Evolutionary conservation across 1,140 invertebrate species (phyloP).

Genomic region (Drosophila eugracilis): DNA sequence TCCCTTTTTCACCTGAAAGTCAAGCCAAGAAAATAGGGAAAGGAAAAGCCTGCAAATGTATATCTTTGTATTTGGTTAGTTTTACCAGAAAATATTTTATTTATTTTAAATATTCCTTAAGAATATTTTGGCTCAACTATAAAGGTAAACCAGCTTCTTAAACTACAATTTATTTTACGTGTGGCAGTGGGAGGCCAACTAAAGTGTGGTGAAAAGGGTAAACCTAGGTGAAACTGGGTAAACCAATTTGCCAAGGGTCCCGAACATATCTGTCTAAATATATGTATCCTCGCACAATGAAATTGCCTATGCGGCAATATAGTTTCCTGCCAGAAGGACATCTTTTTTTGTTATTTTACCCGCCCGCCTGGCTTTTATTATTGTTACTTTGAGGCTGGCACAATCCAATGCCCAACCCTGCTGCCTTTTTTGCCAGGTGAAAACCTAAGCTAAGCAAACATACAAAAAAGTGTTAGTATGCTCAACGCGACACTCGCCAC

Average conservation of each 20-base stretch:
- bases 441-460: slow-evolving; percentile 71
- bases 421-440: slow-evolving; percentile 55
- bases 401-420: slow-evolving; percentile 28
- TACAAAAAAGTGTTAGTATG: slow-evolving; percentile 77
- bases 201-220: slow-evolving; percentile 75
- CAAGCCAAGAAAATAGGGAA: not conserved
- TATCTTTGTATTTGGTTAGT: not conserved
- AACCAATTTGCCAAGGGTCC: slow-evolving; percentile 66
- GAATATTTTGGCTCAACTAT: no score
- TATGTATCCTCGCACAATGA: slow-evolving; percentile 60
- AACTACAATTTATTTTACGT: slow-evolving; percentile 34
- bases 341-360: slow-evolving; percentile 5
- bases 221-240: no score
- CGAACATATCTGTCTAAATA: slow-evolving; percentile 48
- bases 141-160: slow-evolving; percentile 11
- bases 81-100: no score
- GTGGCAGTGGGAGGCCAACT: slow-evolving; percentile 26
- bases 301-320: slow-evolving; percentile 79
- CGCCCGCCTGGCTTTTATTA: slow-evolving; percentile 57
- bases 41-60: slow-evolving; percentile 1
- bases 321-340: slow-evolving; percentile 38
- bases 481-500: slow-evolving; percentile 58
- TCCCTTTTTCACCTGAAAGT: not conserved
- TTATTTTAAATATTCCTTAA: no score
- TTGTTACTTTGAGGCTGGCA: slow-evolving; percentile 61